Base-by-base conservation (phyloP, 1,140 invertebrate species). In the Bradynema listronoti region DNA sequence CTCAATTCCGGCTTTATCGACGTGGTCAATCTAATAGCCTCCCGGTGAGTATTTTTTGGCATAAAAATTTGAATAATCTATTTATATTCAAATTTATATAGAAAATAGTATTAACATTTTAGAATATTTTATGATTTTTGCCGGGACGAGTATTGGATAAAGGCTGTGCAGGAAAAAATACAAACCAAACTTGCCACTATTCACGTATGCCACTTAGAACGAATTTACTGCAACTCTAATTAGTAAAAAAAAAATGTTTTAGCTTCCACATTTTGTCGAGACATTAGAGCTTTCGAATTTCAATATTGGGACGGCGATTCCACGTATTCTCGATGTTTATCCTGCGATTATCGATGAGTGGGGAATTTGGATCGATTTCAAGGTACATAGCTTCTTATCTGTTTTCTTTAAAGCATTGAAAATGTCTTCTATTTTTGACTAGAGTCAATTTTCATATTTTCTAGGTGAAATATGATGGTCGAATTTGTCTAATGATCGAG, bases 361-460 rank as follows among this genome's bases (percentile, higher is more conserved):
- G 65, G 92, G 93, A 2, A 80, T 94, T 19, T 97, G 91, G 91
- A 81, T 93, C 2, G 89, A 96, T 80, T 81, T 94, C 11, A 88
- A 93, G 74, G 80, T 96, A 36, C 85, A 84, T 16, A 64, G 16
- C 29, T 43, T 57, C 25, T 9, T 2, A 25, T 2, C 22, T 4
- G 27, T 34, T 61, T 1, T 51, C 11, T 16, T 46, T 16, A 32
- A 27, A 11, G 16, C 22, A 0, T 36, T 39, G 6, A 63, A 39
- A 52, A 56, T 42, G 72, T 89, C 39, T 87, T 94, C 80, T 85
- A 87, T 56, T 84, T 85, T 59, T 90, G 91, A 2, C 79, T 92
- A 11, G 95, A 90, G n/a, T n/a, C n/a, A n/a, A n/a, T n/a, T n/a
- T n/a, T 90, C 80, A 92, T 4, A 88, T 93, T 80, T 80, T 94